Conservation (phyloP, 2,113 vertebrate genomes). For the Oostethus manadensis region DNA sequence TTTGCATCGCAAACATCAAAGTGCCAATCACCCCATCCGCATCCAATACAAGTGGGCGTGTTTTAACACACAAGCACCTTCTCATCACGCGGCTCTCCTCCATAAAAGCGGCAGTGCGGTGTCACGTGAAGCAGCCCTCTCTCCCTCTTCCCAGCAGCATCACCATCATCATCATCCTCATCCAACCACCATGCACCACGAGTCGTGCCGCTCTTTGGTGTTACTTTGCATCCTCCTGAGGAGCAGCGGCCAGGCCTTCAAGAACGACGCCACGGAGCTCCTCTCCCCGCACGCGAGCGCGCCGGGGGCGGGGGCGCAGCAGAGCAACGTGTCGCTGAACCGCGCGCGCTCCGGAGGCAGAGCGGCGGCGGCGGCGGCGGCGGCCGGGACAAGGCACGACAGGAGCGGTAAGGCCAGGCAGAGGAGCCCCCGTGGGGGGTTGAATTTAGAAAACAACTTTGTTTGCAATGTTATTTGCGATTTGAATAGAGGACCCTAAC, state of each 20-base stretch:
- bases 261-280: slow-evolving; percentile 5
- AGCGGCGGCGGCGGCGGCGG: background rate
- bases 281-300: background rate
- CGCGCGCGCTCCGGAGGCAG: background rate
- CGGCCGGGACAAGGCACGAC: slow-evolving; percentile 1
- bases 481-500: too few species aligned
- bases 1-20: too few species aligned
- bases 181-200: slow-evolving; percentile 1
- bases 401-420: background rate
- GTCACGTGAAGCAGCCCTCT: background rate
- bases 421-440: too few species aligned
- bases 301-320: background rate
- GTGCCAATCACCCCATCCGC: too few species aligned
- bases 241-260: slow-evolving; percentile 1
- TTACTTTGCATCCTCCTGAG: slow-evolving; percentile 3
- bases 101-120: background rate
- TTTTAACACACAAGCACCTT: background rate
- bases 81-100: background rate
- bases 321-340: slow-evolving; percentile 5
- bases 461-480: too few species aligned
- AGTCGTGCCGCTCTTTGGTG: background rate
- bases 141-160: background rate
- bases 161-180: background rate
- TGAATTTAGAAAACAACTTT: too few species aligned
- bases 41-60: background rate